These are phyloP conservation scores for Rhogogaster chlorosoma DNA, from an alignment of 2,888 invertebrate genomes.

Conservation along the genomic window DNA sequence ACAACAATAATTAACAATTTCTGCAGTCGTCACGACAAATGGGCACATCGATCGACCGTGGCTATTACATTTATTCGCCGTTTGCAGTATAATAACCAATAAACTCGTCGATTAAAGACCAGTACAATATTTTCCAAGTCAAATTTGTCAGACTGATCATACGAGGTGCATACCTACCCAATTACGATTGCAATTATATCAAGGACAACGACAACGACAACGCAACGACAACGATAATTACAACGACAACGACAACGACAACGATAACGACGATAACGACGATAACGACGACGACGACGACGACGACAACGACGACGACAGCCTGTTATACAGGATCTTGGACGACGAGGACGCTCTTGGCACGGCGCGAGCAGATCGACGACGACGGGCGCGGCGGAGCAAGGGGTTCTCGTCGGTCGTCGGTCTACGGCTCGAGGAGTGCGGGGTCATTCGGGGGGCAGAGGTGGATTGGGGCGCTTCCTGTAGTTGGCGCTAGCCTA, in stretches of 20 bases:
- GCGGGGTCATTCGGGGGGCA: slow-evolving; percentile 54
- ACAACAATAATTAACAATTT: slow-evolving; percentile 18
- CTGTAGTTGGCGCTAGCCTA: slow-evolving; percentile 72
- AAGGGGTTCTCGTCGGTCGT: slow-evolving; percentile 65
- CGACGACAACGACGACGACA: slow-evolving; percentile 12
- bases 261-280: neutral
- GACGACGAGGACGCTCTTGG: slow-evolving; percentile 29
- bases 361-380: slow-evolving; percentile 13
- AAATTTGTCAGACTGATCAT: neutral
- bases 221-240: neutral
- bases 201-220: neutral
- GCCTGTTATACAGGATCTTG: neutral
- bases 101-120: neutral
- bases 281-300: neutral
- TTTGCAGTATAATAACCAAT: neutral
- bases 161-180: neutral
- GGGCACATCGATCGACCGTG: slow-evolving; percentile 28
- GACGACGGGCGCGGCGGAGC: slow-evolving; percentile 60
- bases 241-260: neutral
- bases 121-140: neutral
- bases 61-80: slow-evolving; percentile 15
- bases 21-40: slow-evolving; percentile 12
- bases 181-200: neutral
- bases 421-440: slow-evolving; percentile 30
- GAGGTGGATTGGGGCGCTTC: slow-evolving; percentile 70